Base-by-base conservation (phyloP, 1,140 invertebrate genomes). In the Drosophila novamexicana region DNA sequence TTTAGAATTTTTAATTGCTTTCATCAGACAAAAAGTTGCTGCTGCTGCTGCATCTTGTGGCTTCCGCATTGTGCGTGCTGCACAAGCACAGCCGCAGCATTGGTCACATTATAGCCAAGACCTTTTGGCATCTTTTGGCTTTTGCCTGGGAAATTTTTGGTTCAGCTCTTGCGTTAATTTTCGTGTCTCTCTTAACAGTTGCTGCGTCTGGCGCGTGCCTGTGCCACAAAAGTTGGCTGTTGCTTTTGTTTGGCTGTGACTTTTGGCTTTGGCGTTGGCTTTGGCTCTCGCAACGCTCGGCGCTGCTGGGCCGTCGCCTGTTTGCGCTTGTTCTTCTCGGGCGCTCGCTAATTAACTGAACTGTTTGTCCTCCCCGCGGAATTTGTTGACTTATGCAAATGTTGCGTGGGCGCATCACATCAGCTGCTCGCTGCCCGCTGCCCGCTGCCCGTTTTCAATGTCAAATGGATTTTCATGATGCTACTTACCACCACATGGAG, bases 401-500 rank as follows among this genome's bases (percentile, higher is more conserved):
- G 73, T 56, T 65, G 73, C 73, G 73, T 71, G 73, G 73, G 73
- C 54, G 73, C n/a, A n/a, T 47, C 6, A 6, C n/a, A 62, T 67
- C 65, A 44, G 39, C 39, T 44, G 39, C 32, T 22, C 22, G 22
- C 18, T 18, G 18, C 18, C 37, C 39, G 22, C 18, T 18, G 18
- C 18, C 37, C 39, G 18, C 18, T 18, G 18, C 18, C 37, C 39
- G 32, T 2, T 14, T 14, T 14, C 14, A 14, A 14, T 14, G 14
- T 14, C 14, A 14, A 14, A 14, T 14, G 58, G 78, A 72, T 58
- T 58, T 62, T 67, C 66, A 53, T 64, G 45, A 53, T 64, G 45
- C 50, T 76, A 92, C 92, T 90, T 88, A 92, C 92, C 92, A 92
- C 92, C 92, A 92, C 91, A 92, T 92, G 58, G 92, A 92, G 65